Evolutionary conservation across 2,888 invertebrate genomes (phyloP), one percentile per base, ranked within the genome.

Genomic region (Biston stratarius): DNA sequence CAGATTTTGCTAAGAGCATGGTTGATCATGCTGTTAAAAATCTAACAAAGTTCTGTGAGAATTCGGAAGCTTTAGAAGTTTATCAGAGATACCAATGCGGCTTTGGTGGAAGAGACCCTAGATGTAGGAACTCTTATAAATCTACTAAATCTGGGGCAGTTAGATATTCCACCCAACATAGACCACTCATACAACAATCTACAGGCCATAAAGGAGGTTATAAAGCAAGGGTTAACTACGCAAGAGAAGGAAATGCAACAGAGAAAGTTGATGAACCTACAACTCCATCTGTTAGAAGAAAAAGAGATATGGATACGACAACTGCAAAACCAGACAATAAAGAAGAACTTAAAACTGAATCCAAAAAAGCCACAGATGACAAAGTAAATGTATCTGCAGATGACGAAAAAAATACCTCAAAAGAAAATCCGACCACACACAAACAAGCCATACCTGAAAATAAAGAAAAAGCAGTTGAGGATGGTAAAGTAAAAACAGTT

Each of bases 21-120:
- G 79, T 89, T 0, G 76, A 82, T 5, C 71, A 76, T 0, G 87
- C 89, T 0, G 12, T 79, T 0, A 38, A 49, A 0, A 89, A 91
- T 73, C 9, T 86, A 0, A 86, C 86, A 0, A 71, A 69, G 0
- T 90, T 92, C 69, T 92, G 92, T 44, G 69, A 78, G 34, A 70
- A 71, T 0, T 79, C 85, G 0, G 76, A 79, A 2, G 70, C 74
- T 0, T 64, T 86, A 0, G 81, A 82, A 0, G n/a, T 61, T 0
- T 89, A 87, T 49, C 80, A 83, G 45, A 67, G 84, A 45, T 52
- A 66, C 36, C 36, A 64, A 0, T 79, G 67, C 24, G 55, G 58
- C 15, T 71, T 66, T 66, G 38, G 45, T 12, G 70, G 40, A 0
- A 68, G 55, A 0, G 58, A 64, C 0, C 51, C 70, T 0, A 71